Base-by-base conservation (phyloP, 2,888 invertebrate species). In the Eupsilia transversa region DNA sequence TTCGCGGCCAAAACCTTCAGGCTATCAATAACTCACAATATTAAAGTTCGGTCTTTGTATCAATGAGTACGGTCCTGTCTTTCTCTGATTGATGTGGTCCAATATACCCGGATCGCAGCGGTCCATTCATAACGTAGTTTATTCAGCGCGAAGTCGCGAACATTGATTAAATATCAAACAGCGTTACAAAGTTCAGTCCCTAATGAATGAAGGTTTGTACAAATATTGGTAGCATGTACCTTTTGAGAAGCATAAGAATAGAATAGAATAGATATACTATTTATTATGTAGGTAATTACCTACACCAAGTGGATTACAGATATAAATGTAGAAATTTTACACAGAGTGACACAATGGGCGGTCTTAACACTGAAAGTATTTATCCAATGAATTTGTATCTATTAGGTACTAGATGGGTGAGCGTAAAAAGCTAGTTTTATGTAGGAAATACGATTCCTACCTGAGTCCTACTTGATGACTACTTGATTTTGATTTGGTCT, bases 51-150 rank as follows among this genome's bases (percentile, higher is more conserved):
- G 38, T 54, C 23, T 60, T 59, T 57, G 52, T 60, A 66, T 70
- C 60, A 72, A 64, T 84, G 63, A 76, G 66, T 80, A 38, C 59
- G 70, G 74, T 59, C 66, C 78, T 70, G 57, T 75, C 69, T 43
- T 64, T 35, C 23, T 57, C 68, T 83, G 87, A 87, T 86, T 82
- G 85, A 87, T 86, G 81, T 65, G 79, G 38, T 73, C 71, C 74
- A 81, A 85, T 85, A 73, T 63, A 33, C 23, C 20, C 65, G 69
- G 41, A 23, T 43, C 61, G 57, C 46, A 46, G 27, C 65, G 46
- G 65, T 27, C 14, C 57, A 69, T 78, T 73, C 52, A 27, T 41
- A 52, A 73, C 20, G 14, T 52, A 61, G 60, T 79, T 73, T 68
- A 83, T 80, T 78, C 73, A 72, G 23, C 60, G 46, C 33, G 33